Base-by-base conservation (phyloP, 2,113 vertebrate genomes). In the Callipepla californica region DNA sequence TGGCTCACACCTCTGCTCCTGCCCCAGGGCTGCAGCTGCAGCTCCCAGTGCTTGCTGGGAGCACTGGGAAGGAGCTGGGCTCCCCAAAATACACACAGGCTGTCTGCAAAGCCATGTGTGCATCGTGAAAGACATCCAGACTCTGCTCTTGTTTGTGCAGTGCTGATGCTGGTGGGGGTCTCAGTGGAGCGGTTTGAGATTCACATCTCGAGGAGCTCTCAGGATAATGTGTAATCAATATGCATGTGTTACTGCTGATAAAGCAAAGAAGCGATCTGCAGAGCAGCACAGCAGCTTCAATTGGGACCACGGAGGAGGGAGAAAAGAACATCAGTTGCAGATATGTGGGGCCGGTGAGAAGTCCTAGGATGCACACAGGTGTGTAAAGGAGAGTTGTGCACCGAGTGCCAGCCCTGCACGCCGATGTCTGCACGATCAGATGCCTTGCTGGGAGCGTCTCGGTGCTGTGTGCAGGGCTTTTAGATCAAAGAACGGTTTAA, bases 361-460 rank as follows among this genome's bases (percentile, higher is more conserved):
- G 55, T n/a, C 55, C 55, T 57, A 30, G 55, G 53, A 11, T 57
- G 30, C 55, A 57, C 32, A 0, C 7, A 5, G 87, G 26, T 26
- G 0, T 0, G 0, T 0, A 17, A 50, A n/a, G 13, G 16, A 51
- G 23, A 19, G 55, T 30, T 22, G 18, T 51, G 14, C 51, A 17
- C 5, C 5, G 7, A 13, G 47, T 0, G 9, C 5, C 51, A 6
- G 15, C 26, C 19, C 6, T 6, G 44, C 14, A 2, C 3, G 0
- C 11, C 87, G 50, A 11, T 57, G 30, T 57, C 53, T 57, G 55
- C 55, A 11, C 30, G 55, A 16, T 19, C 25, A 20, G 30, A 16
- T 25, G 55, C 55, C 30, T 57, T 32, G 0, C n/a, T 28, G 61
- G 40, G 68, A 63, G 1, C 0, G 2, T 38, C 40, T 36, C 76